Conservation (phyloP, 2,113 vertebrate species). For the Callithrix jacchus region DNA sequence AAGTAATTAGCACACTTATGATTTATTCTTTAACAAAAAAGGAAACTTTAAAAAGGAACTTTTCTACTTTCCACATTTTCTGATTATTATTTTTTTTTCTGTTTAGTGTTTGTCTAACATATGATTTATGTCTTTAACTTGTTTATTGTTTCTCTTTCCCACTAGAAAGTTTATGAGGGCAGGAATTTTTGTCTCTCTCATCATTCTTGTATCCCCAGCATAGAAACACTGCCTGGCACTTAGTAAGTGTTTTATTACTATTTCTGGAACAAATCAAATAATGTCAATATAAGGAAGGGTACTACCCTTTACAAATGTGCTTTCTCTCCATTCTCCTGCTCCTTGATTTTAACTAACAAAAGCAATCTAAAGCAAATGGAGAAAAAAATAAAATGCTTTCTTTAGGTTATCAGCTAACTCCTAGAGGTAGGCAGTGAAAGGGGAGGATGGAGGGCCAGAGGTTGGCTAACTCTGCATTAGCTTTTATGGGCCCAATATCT, state of each 20-base stretch:
- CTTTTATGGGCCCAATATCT: background rate
- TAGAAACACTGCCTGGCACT: background rate
- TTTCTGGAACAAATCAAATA: slow-evolving; percentile 28
- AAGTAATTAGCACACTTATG: too few relatives aligned
- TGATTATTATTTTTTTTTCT: background rate
- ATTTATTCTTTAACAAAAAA: too few relatives aligned
- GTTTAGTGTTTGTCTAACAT: background rate
- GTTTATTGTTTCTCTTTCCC: background rate
- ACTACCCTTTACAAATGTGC: background rate
- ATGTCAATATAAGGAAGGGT: background rate
- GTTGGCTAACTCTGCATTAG: background rate
- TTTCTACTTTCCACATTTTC: background rate
- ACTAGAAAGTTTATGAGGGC: background rate
- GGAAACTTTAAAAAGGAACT: too few relatives aligned
- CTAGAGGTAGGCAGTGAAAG: background rate
- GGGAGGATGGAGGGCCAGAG: background rate
- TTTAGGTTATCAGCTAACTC: background rate
- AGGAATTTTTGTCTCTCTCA: background rate
- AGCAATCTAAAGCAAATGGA: background rate
- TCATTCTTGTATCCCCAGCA: background rate
- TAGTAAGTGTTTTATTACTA: background rate
- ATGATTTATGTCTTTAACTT: background rate
- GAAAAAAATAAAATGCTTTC: background rate
- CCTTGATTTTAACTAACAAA: background rate
- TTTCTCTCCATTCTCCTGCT: background rate